Evolutionary conservation across 2,888 invertebrate genomes (phyloP), one percentile per base, ranked within the genome.

Genomic region (Saturnia japonica): DNA sequence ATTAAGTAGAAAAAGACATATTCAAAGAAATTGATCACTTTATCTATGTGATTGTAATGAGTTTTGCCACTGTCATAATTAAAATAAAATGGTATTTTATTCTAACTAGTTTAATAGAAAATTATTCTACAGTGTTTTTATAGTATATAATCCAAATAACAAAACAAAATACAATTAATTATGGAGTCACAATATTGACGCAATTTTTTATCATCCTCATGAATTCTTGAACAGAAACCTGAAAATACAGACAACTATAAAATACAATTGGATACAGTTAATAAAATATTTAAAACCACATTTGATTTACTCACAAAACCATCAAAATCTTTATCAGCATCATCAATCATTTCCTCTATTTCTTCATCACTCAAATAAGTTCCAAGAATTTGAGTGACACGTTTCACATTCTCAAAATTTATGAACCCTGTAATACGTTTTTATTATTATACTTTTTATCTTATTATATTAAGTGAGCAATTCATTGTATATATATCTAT

Each of bases 291-390:
- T 14, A 28, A 60, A 60, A 60, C 3, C 14, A 2, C 14, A 60
- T n/a, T 34, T 14, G 16, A 40, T 42, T 40, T 43, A 78, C 88
- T 82, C 82, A 94, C 94, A 74, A 80, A 77, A 22, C 91, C 88
- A 77, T 94, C 93, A 51, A 85, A 88, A 74, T 94, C 90, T 74
- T 89, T 91, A 74, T 94, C 94, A 14, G 93, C 93, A 68, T 93
- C 93, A 69, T 93, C 91, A 6, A 94, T 84, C 94, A 94, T 94
- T 77, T 94, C 94, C 51, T 91, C 89, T 47, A 94, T 91, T 82
- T 94, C 92, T 80, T 94, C 92, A 75, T 94, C 94, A 11, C 91
- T 88, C 28, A 94, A 77, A 74, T 84, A 73, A 6, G 82, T 81
- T 0, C 86, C 91, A 3, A 94, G 82, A 16, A 91, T 85, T 60